A percentile compares a stretch with the other conserved stretches of the same genome.
phyloP scores from a whole-genome alignment of 2,797 vertebrate species.

The Sebastes cheni region DNA sequence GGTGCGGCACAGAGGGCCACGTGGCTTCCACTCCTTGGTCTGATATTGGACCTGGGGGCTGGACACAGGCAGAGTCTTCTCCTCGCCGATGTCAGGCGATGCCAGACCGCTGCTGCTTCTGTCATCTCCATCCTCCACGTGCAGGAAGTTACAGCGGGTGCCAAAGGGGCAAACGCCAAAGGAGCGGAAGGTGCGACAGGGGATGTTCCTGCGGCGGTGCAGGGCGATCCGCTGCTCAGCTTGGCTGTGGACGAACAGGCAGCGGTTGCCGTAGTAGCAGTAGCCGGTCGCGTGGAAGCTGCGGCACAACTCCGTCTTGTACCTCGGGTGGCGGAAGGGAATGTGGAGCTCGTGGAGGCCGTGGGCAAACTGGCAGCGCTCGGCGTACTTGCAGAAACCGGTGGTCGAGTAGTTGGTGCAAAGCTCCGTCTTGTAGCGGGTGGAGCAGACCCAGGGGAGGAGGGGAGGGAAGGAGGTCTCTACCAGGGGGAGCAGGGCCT shows the following conservation, averaged over 20 bases:
- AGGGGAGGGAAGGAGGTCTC: slow-evolving; percentile 52
- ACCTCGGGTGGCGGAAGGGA: slow-evolving; percentile 84
- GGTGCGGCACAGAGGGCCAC: slow-evolving; percentile 75
- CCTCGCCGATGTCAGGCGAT: neutral
- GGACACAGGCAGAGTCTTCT: neutral
- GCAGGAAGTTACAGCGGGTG: slow-evolving; percentile 80
- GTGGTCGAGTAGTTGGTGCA: slow-evolving; percentile 80
- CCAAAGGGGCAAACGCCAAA: slow-evolving; percentile 82
- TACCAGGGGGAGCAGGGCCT: slow-evolving; percentile 77
- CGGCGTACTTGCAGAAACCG: slow-evolving; percentile 79
- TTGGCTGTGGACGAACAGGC: slow-evolving; percentile 82
- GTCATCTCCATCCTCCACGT: slow-evolving; percentile 26
- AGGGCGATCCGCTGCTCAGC: slow-evolving; percentile 74
- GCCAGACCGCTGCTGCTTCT: neutral
- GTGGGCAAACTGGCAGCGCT: slow-evolving; percentile 86
- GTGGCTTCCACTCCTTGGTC: slow-evolving; percentile 68
- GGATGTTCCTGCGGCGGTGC: slow-evolving; percentile 64
- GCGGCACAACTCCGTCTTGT: slow-evolving; percentile 85
- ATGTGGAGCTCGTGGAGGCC: slow-evolving; percentile 83
- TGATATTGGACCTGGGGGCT: slow-evolving; percentile 18
- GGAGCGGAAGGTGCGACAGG: slow-evolving; percentile 77
- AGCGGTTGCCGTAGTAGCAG: slow-evolving; percentile 84
- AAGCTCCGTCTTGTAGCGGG: slow-evolving; percentile 86
- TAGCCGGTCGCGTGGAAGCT: slow-evolving; percentile 78
- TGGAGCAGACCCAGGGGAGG: slow-evolving; percentile 79